Evolutionary conservation across 2,797 vertebrate species (phyloP), one percentile per base, ranked within the genome.

Genomic region (Onychomys arenicola): DNA sequence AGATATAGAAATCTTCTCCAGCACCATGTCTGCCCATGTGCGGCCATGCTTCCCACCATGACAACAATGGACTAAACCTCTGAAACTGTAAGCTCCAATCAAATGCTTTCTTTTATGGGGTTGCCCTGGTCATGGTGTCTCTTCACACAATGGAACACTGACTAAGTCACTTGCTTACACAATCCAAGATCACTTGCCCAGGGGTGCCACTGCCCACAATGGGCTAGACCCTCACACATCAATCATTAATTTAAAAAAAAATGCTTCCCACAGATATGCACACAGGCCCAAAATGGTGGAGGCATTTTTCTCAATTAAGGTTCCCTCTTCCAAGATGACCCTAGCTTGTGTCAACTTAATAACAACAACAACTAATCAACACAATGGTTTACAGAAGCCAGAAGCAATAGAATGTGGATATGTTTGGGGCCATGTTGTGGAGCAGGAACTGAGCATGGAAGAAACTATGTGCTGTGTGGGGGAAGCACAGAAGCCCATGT

Each of bases 401-500:
- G 71, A 96, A 88, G 77, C 69, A 88, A 84, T 6, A 83, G 77
- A 91, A 88, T 0, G 2, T 84, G 77, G 61, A 67, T 57, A 3
- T 0, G 34, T 46, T 32, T 0, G 71, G 29, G 52, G 71, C 55
- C 17, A 0, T 0, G 0, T 63, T 80, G 23, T 9, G 5, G 21
- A 40, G 4, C 19, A 9, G 63, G 59, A 21, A 29, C 71, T 91
- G 55, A 89, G 40, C 0, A 4, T 85, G 34, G 37, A 8, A 0
- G 57, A 55, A 19, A 76, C 78, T 0, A 0, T 27, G 78, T 78
- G 69, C 61, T 55, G 37, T 1, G 0, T 27, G 34, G 75, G 61
- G 57, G 81, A 95, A 40, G 29, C 21, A 0, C 49, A 85, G 17
- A 46, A 83, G 29, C 49, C 88, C 16, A n/a, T 93, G 83, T 43